phyloP scores from a whole-genome alignment of 2,113 vertebrate species.

The Strix aluco region DNA sequence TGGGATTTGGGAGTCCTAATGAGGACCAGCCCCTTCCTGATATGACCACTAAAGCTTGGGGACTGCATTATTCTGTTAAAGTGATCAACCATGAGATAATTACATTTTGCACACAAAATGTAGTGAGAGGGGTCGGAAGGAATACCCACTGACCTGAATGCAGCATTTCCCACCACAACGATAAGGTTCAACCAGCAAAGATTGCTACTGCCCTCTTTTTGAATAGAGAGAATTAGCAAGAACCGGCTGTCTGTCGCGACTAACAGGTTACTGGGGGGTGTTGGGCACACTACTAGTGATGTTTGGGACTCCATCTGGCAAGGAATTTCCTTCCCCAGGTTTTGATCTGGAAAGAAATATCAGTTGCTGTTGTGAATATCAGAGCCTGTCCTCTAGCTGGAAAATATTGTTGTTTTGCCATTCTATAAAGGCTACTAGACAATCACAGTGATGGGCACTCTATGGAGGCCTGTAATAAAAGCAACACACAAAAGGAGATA shows the following conservation, averaged over 20 bases:
- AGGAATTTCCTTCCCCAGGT: not conserved
- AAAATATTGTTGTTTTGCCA: not conserved
- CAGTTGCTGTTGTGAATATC: not conserved
- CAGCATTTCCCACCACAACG: not conserved
- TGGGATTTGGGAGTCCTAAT: not conserved
- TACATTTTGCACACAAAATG: not conserved
- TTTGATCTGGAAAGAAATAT: not conserved
- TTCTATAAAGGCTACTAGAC: not conserved
- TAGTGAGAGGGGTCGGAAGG: not conserved
- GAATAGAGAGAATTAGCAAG: not conserved
- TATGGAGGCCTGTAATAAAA: not conserved
- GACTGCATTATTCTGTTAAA: not conserved
- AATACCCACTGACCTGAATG: not conserved
- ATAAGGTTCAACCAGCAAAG: constrained; percentile 1
- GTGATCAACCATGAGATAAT: not conserved
- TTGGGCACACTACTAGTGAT: not conserved
- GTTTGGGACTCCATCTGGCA: not conserved
- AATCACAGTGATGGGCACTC: not conserved
- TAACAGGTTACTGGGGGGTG: not conserved
- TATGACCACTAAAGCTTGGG: not conserved
- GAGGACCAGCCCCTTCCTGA: not conserved
- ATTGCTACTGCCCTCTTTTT: constrained; percentile 50
- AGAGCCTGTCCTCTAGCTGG: not conserved
- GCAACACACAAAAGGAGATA: not conserved
- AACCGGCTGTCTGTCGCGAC: not conserved